Base-by-base conservation (phyloP, 2,888 invertebrate genomes). In the Tyria jacobaeae region DNA sequence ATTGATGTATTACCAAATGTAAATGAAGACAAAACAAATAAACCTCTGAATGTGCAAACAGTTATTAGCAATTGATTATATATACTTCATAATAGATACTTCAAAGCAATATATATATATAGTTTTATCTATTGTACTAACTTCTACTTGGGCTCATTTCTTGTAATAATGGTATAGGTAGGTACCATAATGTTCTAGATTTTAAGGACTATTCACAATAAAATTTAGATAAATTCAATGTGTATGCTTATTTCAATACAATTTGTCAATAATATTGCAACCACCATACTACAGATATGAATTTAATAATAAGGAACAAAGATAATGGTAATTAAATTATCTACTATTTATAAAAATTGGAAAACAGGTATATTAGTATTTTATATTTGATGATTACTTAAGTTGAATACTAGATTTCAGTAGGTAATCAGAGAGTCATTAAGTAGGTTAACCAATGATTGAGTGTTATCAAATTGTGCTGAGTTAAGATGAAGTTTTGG, bases 171-270 rank as follows among this genome's bases (percentile, higher is more conserved):
- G 81, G 84, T 85, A 81, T 76, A 74, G 70, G 68, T 75, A 83
- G 76, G 73, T 85, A 84, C 84, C 83, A 83, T 83, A 70, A 81
- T 85, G 84, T 88, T 81, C 82, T 92, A 91, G 89, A 83, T 79
- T 75, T 70, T 91, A 92, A 91, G 90, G 75, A 85, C 80, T 82
- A 83, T 87, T 89, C 82, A 78, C 82, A 92, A 91, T 92, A 91
- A 92, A 85, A 81, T 83, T 80, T 88, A 71, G 85, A 86, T 82
- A 73, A 83, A 84, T 64, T 79, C 65, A 73, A 73, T 82, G 84
- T 89, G 88, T 89, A 85, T 83, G 76, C 81, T 88, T 87, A 87
- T 88, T 89, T 84, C 57, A 73, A 66, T 57, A 65, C 54, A 39
- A 31, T 56, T 7, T 21, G 68, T 62, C 55, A 54, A 54, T 53